phyloP scores from a whole-genome alignment of 2,113 vertebrate species.

The Istiophorus platypterus region DNA sequence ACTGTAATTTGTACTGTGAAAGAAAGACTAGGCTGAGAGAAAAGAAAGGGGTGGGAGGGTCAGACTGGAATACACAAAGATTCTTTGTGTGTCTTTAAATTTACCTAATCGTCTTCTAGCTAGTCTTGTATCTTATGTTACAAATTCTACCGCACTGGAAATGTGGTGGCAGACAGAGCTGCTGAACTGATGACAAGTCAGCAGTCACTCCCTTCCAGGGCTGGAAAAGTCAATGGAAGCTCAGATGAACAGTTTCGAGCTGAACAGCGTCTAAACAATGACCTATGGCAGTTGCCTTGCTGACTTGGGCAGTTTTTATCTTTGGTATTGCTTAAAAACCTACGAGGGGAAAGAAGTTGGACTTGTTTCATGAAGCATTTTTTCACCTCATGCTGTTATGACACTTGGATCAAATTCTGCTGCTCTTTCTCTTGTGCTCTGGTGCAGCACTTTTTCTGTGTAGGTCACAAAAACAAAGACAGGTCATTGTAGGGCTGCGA shows the following conservation, averaged over 20 bases:
- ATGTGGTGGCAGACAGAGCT: conserved; percentile 50
- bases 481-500: background rate
- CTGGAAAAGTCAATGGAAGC: conserved; percentile 60
- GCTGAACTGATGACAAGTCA: conserved; percentile 67
- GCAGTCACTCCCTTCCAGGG: conserved; percentile 55
- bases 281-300: background rate
- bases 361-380: background rate
- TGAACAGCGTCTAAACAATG: conserved; percentile 30
- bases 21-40: background rate
- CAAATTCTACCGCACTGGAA: conserved; percentile 53
- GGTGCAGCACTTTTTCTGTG: background rate
- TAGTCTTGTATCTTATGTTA: conserved; percentile 32
- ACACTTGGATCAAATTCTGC: conserved; percentile 42
- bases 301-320: conserved; percentile 23
- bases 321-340: background rate
- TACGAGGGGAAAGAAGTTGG: background rate
- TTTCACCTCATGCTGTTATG: conserved; percentile 1
- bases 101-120: conserved; percentile 19
- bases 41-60: background rate
- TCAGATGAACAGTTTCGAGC: conserved; percentile 44
- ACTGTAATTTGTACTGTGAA: conserved; percentile 27
- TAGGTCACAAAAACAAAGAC: background rate
- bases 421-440: conserved; percentile 1
- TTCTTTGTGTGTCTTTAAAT: conserved; percentile 25
- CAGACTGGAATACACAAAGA: too few relatives aligned